Percentiles rank a stretch among this genome's conserved stretches.
These are phyloP conservation scores for Tetramorium parvispinum DNA, from an alignment of 1,140 invertebrate genomes.

Conservation along the genomic window DNA sequence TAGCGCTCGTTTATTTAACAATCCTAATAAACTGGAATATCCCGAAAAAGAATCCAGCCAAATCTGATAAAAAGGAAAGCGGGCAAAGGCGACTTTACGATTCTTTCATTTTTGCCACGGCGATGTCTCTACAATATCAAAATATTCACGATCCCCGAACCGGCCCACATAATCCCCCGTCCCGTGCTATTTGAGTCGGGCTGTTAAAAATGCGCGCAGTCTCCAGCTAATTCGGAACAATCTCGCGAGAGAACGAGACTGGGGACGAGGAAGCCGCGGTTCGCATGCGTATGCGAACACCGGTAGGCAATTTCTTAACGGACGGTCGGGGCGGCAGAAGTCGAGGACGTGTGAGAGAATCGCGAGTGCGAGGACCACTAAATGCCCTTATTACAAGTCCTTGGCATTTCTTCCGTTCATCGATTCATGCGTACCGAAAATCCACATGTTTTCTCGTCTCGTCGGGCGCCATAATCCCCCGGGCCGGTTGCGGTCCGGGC, in stretches of 20 bases:
- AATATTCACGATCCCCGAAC: constrained; percentile 41
- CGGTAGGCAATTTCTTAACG: constrained; percentile 36
- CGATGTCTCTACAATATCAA: constrained; percentile 8
- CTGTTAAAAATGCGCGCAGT: constrained; percentile 38
- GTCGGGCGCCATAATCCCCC: constrained; percentile 9
- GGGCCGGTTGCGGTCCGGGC: background rate
- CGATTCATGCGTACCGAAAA: constrained; percentile 49
- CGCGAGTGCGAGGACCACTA: constrained; percentile 34
- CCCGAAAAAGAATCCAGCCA: constrained; percentile 1
- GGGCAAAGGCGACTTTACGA: constrained; percentile 34
- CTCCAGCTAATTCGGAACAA: constrained; percentile 47
- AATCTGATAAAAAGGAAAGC: constrained; percentile 56
- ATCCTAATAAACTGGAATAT: constrained; percentile 31
- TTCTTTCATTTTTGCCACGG: constrained; percentile 28
- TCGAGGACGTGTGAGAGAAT: constrained; percentile 11
- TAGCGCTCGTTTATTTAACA: constrained; percentile 11
- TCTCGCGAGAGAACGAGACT: constrained; percentile 10
- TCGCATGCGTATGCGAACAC: background rate
- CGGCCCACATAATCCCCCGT: constrained; percentile 34
- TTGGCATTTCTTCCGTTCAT: constrained; percentile 14
- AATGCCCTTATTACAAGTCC: constrained; percentile 43
- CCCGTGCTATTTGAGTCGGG: constrained; percentile 12
- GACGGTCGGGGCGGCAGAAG: background rate
- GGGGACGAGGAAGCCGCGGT: background rate
- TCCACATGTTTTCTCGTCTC: constrained; percentile 43